Evolutionary conservation across 2,888 invertebrate genomes (phyloP).

Genomic region (Cheilosia grossa): DNA sequence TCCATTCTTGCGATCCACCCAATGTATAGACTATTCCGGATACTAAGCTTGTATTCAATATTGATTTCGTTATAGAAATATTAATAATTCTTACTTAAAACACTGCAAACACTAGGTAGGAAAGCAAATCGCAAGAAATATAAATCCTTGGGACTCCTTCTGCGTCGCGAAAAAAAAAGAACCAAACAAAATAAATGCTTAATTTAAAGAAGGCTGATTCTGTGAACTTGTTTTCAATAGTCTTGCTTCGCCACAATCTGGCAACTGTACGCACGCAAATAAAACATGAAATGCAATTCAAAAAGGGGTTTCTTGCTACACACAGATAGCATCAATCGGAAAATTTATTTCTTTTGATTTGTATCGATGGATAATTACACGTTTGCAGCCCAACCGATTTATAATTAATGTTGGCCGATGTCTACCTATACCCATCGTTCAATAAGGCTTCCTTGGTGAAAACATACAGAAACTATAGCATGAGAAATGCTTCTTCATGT

Average conservation of each 20-base stretch:
- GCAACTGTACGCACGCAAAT: constrained; percentile 67
- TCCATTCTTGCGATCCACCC: too few species aligned
- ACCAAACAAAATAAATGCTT: constrained; percentile 28
- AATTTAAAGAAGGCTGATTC: constrained; percentile 57
- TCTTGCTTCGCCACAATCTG: constrained; percentile 40
- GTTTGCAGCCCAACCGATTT: constrained; percentile 77
- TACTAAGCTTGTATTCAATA: too few species aligned
- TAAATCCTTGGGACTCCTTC: neutral
- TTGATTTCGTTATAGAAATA: too few species aligned
- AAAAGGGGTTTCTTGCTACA: constrained; percentile 69
- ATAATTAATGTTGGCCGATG: constrained; percentile 72
- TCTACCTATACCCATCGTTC: constrained; percentile 67
- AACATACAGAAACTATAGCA: constrained; percentile 54
- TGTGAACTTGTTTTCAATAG: constrained; percentile 70
- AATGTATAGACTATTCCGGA: too few species aligned
- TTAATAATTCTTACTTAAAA: neutral
- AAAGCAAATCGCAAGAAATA: neutral
- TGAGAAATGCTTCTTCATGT: constrained; percentile 30
- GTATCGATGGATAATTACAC: constrained; percentile 83
- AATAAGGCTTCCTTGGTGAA: constrained; percentile 42
- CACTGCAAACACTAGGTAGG: neutral
- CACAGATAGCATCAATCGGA: constrained; percentile 79
- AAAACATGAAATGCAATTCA: constrained; percentile 69
- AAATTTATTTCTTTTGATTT: constrained; percentile 83
- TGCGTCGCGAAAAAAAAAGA: constrained; percentile 1